These are phyloP conservation scores for Acanthochromis polyacanthus DNA, from an alignment of 2,113 vertebrate genomes.

Conservation along the genomic window DNA sequence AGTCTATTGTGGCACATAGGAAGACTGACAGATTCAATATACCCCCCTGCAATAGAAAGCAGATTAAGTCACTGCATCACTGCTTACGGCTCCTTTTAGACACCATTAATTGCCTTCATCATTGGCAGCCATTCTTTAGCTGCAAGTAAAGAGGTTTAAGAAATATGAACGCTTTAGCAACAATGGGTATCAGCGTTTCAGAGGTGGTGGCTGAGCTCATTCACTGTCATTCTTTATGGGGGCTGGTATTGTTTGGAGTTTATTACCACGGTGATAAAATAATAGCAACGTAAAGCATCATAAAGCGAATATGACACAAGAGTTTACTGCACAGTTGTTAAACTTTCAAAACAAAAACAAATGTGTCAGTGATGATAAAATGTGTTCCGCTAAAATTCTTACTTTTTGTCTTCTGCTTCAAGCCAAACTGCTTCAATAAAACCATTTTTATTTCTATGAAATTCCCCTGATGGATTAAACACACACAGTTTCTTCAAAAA, in stretches of 20 bases:
- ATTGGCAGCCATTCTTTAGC: constrained; percentile 60
- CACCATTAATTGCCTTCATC: constrained; percentile 74
- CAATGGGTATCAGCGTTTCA: constrained; percentile 31
- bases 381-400: neutral
- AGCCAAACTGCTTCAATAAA: constrained; percentile 5
- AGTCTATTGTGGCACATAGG: constrained; percentile 58
- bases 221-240: constrained; percentile 3
- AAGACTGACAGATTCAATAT: constrained; percentile 73
- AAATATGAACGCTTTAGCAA: constrained; percentile 39
- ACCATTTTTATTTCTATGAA: neutral
- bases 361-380: neutral
- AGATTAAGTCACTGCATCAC: constrained; percentile 76
- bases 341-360: constrained; percentile 21
- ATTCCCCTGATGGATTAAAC: neutral
- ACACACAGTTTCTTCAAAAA: neutral
- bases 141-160: constrained; percentile 55
- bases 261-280: neutral
- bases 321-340: neutral
- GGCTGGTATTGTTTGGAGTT: constrained; percentile 13
- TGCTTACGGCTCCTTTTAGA: constrained; percentile 64
- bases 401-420: neutral
- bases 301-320: neutral
- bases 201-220: constrained; percentile 2
- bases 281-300: neutral
- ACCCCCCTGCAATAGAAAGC: constrained; percentile 47